Evolutionary conservation across 2,888 invertebrate species (phyloP).

Genomic region (Rhaphigaster nebulosa): DNA sequence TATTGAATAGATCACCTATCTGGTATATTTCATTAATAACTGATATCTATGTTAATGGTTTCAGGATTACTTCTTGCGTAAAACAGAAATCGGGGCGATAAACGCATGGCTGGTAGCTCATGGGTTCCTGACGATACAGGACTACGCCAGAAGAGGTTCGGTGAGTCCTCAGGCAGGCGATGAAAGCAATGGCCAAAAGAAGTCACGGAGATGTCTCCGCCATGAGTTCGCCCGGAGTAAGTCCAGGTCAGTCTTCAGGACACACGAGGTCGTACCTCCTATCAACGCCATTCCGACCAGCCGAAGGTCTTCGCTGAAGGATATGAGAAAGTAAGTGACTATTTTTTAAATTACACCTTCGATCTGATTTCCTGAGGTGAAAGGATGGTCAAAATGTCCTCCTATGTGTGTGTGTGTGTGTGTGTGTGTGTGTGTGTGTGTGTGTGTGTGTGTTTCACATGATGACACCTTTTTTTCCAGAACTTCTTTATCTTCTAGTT

Average conservation of each 20-base stretch:
- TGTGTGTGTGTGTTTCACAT: too few species aligned
- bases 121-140: conserved; percentile 69
- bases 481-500: too few species aligned
- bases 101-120: conserved; percentile 71
- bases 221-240: conserved; percentile 72
- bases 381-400: too few species aligned
- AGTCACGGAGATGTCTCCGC: conserved; percentile 70
- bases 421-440: too few species aligned
- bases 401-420: too few species aligned
- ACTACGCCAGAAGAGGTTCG: conserved; percentile 66
- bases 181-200: conserved; percentile 8
- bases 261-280: conserved; percentile 67
- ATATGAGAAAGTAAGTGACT: conserved; percentile 70
- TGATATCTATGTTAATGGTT: background rate
- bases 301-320: conserved; percentile 70
- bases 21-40: background rate
- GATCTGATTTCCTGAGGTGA: too few species aligned
- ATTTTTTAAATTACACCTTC: too few species aligned
- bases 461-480: too few species aligned
- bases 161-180: conserved; percentile 59
- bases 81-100: conserved; percentile 70
- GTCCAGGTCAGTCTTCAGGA: conserved; percentile 70
- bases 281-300: conserved; percentile 67
- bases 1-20: background rate
- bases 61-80: conserved; percentile 70